These are phyloP conservation scores for Nephotettix cincticeps DNA, from an alignment of 1,140 invertebrate species.

Conservation along the genomic window DNA sequence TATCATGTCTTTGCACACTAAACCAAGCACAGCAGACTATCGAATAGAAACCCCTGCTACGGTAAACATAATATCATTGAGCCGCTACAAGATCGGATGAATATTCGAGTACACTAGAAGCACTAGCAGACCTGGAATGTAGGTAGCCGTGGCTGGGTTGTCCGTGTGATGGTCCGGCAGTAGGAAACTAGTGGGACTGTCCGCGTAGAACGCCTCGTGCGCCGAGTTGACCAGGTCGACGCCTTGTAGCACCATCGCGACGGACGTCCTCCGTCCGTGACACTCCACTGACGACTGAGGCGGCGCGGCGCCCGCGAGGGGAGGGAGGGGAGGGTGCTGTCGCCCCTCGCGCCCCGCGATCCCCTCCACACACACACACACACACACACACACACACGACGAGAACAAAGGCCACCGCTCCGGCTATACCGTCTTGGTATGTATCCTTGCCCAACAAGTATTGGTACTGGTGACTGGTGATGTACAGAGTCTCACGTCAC, in stretches of 20 bases:
- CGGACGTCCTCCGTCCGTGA: neutral
- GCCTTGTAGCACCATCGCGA: conserved; percentile 42
- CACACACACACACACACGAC: neutral
- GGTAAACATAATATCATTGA: too few species aligned
- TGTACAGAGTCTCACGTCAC: too few species aligned
- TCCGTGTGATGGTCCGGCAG: conserved; percentile 25
- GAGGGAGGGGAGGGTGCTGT: neutral
- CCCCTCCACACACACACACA: conserved; percentile 16
- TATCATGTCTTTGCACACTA: too few species aligned
- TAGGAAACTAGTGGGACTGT: conserved; percentile 35
- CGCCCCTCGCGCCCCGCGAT: neutral
- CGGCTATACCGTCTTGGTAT: too few species aligned
- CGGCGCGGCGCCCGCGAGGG: conserved; percentile 7
- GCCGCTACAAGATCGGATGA: too few species aligned
- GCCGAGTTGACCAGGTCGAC: conserved; percentile 41
- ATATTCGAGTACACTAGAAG: too few species aligned
- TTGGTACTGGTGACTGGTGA: too few species aligned
- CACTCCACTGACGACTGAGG: conserved; percentile 18
- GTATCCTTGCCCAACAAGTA: too few species aligned
- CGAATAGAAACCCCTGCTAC: too few species aligned
- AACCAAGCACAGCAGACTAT: too few species aligned
- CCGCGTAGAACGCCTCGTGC: conserved; percentile 43
- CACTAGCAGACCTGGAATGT: conserved; percentile 29
- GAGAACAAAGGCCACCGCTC: neutral
- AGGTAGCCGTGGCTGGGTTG: conserved; percentile 19